Conservation (phyloP, 1,140 invertebrate species). For the Drosophila sucinea region DNA sequence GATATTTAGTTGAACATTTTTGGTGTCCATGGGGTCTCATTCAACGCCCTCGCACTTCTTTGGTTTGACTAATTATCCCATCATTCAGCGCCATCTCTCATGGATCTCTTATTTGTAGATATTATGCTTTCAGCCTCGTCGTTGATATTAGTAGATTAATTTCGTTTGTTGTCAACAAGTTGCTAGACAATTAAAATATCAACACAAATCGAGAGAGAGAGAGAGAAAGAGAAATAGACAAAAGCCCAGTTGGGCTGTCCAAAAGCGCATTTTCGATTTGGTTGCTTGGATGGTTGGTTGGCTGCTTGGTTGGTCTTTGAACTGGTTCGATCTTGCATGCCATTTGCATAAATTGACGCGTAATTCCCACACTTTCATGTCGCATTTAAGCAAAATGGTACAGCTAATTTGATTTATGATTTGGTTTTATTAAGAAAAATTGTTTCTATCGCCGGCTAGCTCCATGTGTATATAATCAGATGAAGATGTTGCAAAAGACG, state of each 20-base stretch:
- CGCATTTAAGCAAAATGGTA: constrained; percentile 73
- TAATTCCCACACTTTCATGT: constrained; percentile 77
- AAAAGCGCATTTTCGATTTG: constrained; percentile 21
- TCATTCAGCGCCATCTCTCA: constrained; percentile 14
- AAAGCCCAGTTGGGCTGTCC: not conserved
- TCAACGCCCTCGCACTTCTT: constrained; percentile 9
- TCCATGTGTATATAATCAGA: not conserved
- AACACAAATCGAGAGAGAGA: constrained; percentile 35
- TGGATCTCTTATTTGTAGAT: constrained; percentile 30
- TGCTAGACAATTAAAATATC: constrained; percentile 74
- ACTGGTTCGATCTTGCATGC: constrained; percentile 31
- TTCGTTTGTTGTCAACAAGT: constrained; percentile 66
- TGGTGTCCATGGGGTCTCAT: not conserved
- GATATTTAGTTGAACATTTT: not conserved
- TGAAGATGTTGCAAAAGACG: constrained; percentile 44
- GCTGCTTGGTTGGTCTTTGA: constrained; percentile 34
- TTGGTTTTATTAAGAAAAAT: constrained; percentile 70
- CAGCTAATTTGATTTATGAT: constrained; percentile 74
- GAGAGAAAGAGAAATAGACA: constrained; percentile 3
- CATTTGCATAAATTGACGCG: constrained; percentile 75
- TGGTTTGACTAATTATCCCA: constrained; percentile 63
- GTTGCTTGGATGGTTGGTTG: constrained; percentile 24
- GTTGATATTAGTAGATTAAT: constrained; percentile 73
- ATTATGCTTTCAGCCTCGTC: constrained; percentile 61
- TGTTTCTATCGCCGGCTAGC: constrained; percentile 20